Evolutionary conservation across 2,888 invertebrate genomes (phyloP).

Genomic region (Mimas tiliae): DNA sequence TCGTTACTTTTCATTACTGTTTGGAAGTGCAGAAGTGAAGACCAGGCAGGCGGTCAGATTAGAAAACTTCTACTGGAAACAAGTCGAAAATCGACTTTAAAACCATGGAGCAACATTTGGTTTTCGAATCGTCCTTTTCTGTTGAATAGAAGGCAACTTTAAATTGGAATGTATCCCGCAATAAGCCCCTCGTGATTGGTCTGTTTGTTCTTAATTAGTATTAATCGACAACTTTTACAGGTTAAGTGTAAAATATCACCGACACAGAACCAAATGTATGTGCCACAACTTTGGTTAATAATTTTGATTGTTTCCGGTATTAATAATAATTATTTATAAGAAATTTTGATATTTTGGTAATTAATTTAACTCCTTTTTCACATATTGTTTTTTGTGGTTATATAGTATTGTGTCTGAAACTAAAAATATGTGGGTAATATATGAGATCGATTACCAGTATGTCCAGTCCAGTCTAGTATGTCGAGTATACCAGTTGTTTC

Average conservation of each 20-base stretch:
- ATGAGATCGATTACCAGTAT: no score
- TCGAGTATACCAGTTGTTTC: no score
- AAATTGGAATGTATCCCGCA: slow-evolving; percentile 84
- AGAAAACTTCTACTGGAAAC: slow-evolving; percentile 79
- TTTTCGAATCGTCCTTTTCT: slow-evolving; percentile 73
- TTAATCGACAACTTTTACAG: slow-evolving; percentile 76
- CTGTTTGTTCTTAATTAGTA: slow-evolving; percentile 84
- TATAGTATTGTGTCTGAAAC: no score
- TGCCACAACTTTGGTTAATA: not conserved
- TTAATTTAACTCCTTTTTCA: no score
- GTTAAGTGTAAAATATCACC: slow-evolving; percentile 36
- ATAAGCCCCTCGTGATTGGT: slow-evolving; percentile 82
- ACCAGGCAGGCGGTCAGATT: slow-evolving; percentile 79
- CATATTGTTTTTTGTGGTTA: no score
- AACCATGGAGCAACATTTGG: slow-evolving; percentile 79
- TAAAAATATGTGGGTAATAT: no score
- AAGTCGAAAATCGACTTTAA: slow-evolving; percentile 83
- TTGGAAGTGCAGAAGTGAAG: slow-evolving; percentile 78
- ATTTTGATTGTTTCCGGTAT: not conserved
- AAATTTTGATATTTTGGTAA: no score
- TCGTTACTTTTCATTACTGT: slow-evolving; percentile 85
- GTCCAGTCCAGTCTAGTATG: no score
- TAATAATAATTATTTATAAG: not conserved
- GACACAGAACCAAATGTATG: slow-evolving; percentile 6
- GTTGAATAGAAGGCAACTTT: slow-evolving; percentile 81